Base-by-base conservation (phyloP, 1,140 invertebrate species). In the Delia radicum region DNA sequence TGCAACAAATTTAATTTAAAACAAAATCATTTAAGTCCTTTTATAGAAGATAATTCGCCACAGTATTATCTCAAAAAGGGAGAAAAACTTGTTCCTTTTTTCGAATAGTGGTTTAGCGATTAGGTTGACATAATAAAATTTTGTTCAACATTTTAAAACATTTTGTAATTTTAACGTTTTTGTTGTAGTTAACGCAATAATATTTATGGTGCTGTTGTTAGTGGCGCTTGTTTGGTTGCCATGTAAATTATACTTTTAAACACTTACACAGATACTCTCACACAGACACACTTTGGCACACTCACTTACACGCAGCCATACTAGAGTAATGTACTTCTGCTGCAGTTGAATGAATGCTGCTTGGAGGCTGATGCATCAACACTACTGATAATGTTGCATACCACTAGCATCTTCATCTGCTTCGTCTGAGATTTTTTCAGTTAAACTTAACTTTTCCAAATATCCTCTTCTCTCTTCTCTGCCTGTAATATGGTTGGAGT, bases 161-260 rank as follows among this genome's bases (percentile, higher is more conserved):
- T 69, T 69, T 69, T 69, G 65, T 55, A 21, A 55, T 55, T 55
- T 55, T 18, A 55, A 18, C 48, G 48, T 37, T 42, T 42, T 42
- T 42, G 37, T 42, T 7, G 48, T 18, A 55, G 48, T 55, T 55
- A 55, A 55, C 48, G 21, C 48, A 55, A 55, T 55, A 55, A 55
- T 21, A 55, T 55, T 55, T 55, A 55, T 55, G 48, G 48, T 55
- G 48, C 76, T 77, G 74, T 78, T 75, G 75, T 77, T 79, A 79
- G 77, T 79, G 82, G 82, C 82, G 82, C 82, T 81, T 83, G 81
- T 69, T 67, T 69, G 18, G 65, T 83, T 83, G 81, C 81, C 82
- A 83, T 83, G 82, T 83, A 83, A 81, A 83, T 83, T 83, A 82
- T 83, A 81, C 80, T 81, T 83, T n/a, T 82, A 69, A 69, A 69